Base-by-base conservation (phyloP, 2,797 vertebrate species). In the Phaenicophaeus curvirostris region DNA sequence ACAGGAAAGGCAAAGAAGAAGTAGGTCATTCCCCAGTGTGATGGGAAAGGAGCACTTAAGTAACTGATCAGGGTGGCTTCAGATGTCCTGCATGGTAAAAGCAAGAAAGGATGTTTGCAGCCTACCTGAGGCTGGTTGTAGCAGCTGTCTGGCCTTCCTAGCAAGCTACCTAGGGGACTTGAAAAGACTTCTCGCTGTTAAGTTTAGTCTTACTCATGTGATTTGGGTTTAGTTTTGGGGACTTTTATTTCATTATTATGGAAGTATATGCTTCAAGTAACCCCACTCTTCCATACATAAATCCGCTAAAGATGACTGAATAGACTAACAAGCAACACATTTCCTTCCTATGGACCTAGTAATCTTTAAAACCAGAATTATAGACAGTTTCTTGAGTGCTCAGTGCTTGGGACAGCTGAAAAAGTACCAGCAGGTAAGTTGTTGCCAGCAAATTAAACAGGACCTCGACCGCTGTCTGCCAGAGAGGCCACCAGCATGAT, bases 1-100 rank as follows among this genome's bases (percentile, higher is more conserved):
- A 96, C 93, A 95, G 94, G 93, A 95, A 94, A 95, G 77, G 80
- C 62, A 85, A 94, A 95, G 88, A 81, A 6, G 91, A 94, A 96
- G 83, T 85, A 90, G 90, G 71, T 73, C 74, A 76, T 85, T 95
- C 83, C 44, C 74, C 57, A 63, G 51, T 41, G 65, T 2, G 19
- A 41, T 41, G 67, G 46, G 67, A 88, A 84, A 81, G 59, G 41
- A 91, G 48, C n/a, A 10, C 73, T 16, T 51, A 39, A 82, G 41
- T 19, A 41, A 51, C 37, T 37, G 31, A 63, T 66, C 33, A 33
- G 25, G 13, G 39, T 20, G 69, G 55, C 73, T 94, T 72, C 65
- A 69, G 46, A 27, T 17, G 24, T 50, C 59, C 33, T 66, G 35
- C 62, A 68, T 31, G n/a, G 51, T 54, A 44, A 72, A 39, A 80